A percentile compares a stretch with the other conserved stretches of the same genome.
phyloP scores from a whole-genome alignment of 2,113 vertebrate genomes.

The Eulemur rufifrons region DNA sequence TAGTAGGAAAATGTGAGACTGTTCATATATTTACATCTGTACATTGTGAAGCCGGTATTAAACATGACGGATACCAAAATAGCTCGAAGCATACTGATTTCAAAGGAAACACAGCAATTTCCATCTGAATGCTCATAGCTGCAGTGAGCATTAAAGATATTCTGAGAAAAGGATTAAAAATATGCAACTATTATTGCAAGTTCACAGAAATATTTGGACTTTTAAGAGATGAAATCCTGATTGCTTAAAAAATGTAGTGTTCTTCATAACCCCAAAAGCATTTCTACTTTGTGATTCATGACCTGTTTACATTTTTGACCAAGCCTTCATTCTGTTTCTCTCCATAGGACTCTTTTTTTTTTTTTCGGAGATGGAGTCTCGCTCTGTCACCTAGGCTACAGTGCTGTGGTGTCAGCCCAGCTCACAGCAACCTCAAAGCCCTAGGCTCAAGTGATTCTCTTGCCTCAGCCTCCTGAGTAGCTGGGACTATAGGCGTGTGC shows the following conservation, averaged over 20 bases:
- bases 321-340: not conserved
- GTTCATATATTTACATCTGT: not conserved
- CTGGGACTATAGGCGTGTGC: too few species aligned
- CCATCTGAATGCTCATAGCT: not conserved
- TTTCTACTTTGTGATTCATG: not conserved
- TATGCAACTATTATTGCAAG: not conserved
- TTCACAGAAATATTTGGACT: not conserved
- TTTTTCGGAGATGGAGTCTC: too few species aligned
- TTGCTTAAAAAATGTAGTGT: not conserved
- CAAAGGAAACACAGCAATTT: not conserved
- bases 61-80: not conserved
- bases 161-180: not conserved
- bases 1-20: not conserved
- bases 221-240: not conserved
- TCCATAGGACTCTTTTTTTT: not conserved
- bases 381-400: too few species aligned
- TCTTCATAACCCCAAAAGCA: not conserved
- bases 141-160: not conserved
- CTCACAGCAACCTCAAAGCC: too few species aligned
- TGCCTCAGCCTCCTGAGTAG: too few species aligned
- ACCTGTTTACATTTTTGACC: not conserved
- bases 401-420: too few species aligned
- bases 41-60: not conserved
- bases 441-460: too few species aligned
- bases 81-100: not conserved